A percentile compares a stretch with the other conserved stretches of the same genome.
These are phyloP conservation scores for Oophaga sylvatica DNA, from an alignment of 2,797 vertebrate species.

Conservation along the genomic window DNA sequence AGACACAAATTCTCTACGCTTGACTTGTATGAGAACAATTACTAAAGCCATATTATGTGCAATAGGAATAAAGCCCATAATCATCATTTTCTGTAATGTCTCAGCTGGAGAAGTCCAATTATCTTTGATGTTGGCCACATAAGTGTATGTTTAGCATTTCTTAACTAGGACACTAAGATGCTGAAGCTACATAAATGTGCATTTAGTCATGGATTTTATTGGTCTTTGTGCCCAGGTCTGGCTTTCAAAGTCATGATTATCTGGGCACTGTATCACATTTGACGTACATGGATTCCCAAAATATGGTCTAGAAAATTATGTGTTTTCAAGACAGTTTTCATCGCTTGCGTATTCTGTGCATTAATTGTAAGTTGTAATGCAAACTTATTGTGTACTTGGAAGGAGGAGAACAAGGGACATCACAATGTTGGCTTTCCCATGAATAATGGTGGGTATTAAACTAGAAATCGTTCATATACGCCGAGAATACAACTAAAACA, in stretches of 20 bases:
- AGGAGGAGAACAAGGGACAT: neutral
- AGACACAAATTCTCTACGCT: neutral
- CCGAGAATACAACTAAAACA: neutral
- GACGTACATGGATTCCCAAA: conserved; percentile 9
- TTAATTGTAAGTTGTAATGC: conserved; percentile 13
- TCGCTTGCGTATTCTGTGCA: conserved; percentile 10
- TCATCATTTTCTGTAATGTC: conserved; percentile 43
- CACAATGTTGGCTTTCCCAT: neutral
- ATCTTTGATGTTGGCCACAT: conserved; percentile 48
- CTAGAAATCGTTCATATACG: neutral
- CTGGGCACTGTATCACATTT: conserved; percentile 13
- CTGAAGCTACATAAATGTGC: conserved; percentile 28
- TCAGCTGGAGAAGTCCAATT: conserved; percentile 32
- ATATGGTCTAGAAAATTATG: conserved; percentile 44
- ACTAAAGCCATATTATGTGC: conserved; percentile 22
- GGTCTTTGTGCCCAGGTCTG: conserved; percentile 33
- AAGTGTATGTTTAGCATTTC: conserved; percentile 48
- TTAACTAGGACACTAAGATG: conserved; percentile 20
- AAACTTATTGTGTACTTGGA: neutral
- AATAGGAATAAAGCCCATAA: conserved; percentile 32
- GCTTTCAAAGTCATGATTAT: conserved; percentile 39
- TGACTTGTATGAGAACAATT: conserved; percentile 9
- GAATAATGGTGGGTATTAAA: conserved; percentile 1
- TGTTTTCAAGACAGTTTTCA: conserved; percentile 24
- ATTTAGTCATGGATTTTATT: conserved; percentile 35